Base-by-base conservation (phyloP, 2,888 invertebrate species). In the Tridacna gigas region DNA sequence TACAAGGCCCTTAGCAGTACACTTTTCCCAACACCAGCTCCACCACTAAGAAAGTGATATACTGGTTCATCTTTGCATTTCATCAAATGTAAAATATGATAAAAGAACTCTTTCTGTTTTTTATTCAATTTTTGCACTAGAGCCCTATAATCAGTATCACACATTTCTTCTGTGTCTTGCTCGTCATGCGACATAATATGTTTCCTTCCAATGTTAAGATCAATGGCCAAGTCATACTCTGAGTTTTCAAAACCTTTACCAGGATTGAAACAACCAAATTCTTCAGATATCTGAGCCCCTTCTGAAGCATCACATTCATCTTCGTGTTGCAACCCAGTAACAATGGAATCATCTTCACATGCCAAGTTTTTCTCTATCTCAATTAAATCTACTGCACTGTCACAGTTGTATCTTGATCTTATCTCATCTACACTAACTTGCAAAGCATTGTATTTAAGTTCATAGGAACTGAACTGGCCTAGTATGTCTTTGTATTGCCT, bases 21-120 rank as follows among this genome's bases (percentile, higher is more conserved):
- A 73, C 80, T 80, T 73, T 88, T 88, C 11, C 86, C 86, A 73
- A 88, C 86, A 69, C 84, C 88, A 51, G 80, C 88, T 20, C 86
- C 86, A 65, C 88, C 86, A 74, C 77, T 77, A 13, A 88, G 60
- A 67, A 86, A 88, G n/a, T 66, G 71, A 71, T 83, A 83, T 22
- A 87, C 47, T 28, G 84, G 86, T 18, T 47, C 63, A 45, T 63
- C 66, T 45, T 56, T 48, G n/a, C 82, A 85, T 78, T 85, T 88
- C 13, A 74, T 12, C 61, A 45, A 45, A 60, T 77, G 45, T 22
- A 88, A 22, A 12, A 80, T 77, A 76, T 88, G 75, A 51, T 79
- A 79, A 47, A 86, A 80, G 65, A 84, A 86, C 20, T 67, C 69
- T 56, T 61, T 76, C 73, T 86, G 86, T 63, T 82, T 48, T 15